Evolutionary conservation across 2,888 invertebrate species (phyloP), one percentile per base, ranked within the genome.

Genomic region (Cyclophora punctaria): DNA sequence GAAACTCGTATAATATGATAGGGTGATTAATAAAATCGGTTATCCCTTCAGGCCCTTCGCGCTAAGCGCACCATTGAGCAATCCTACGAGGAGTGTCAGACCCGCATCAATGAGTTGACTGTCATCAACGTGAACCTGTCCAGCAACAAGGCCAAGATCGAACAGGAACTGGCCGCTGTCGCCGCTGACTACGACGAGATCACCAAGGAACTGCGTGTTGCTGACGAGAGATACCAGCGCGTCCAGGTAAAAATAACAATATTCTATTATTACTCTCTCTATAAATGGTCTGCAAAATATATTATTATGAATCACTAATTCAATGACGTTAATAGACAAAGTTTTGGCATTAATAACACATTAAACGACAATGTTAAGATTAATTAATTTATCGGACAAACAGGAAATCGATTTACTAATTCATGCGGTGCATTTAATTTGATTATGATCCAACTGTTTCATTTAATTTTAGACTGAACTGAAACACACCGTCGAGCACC

Each of bases 181-280:
- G 96, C 98, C 66, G 93, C 96, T 67, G 99, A 99, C 88, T 97
- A 99, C 83, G 99, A 99, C 80, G 99, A 99, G 89, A 96, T 98
- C 77, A 96, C 96, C 84, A 97, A 97, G 90, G 98, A 98, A 85
- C 91, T 98, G 75, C 94, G 96, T 85, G 92, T 97, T 69, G 93
- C 93, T 75, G 98, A 98, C 80, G 98, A 98, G 88, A 95, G 97
- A 88, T 97, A 93, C 91, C 97, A 97, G 90, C 95, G 97, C 80
- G 95, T 97, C 63, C 91, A 92, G 90, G 92, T 92, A 77, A 63
- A 20, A 20, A 20, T 66, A 60, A 33, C 4, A 41, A 35, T 37
- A 43, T 35, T 45, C 33, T 4, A 6, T 37, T 46, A 20, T 20
- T 20, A 20, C 20, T 20, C 20, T 20, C 20, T 37, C 37, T 37